Evolutionary conservation across 2,797 vertebrate genomes (phyloP).

Genomic region (Tauraco hartlaubi): DNA sequence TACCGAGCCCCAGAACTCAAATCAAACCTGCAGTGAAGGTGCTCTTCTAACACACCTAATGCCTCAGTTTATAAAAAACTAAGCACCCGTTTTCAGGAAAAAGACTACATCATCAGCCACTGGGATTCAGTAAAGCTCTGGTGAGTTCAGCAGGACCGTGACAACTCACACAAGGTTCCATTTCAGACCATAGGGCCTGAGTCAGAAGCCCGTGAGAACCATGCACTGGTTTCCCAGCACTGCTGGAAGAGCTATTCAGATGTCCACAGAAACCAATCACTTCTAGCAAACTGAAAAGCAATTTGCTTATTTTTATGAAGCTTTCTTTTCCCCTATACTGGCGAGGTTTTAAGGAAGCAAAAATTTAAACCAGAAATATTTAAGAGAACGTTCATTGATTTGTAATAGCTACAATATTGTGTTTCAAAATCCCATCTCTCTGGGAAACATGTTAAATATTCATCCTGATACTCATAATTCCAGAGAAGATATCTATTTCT

Average conservation of each 20-base stretch:
- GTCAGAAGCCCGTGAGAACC: neutral
- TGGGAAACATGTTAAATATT: neutral
- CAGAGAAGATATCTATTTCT: neutral
- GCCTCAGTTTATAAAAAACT: neutral
- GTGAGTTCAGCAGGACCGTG: neutral
- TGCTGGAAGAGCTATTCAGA: neutral
- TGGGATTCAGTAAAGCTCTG: neutral
- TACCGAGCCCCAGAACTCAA: neutral
- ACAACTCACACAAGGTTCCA: neutral
- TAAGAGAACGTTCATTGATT: neutral
- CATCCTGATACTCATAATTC: neutral
- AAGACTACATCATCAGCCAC: neutral
- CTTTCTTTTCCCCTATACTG: neutral
- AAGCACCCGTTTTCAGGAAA: fast-evolving
- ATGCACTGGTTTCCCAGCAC: neutral
- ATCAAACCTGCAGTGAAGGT: neutral
- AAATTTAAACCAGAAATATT: slow-evolving; percentile 4
- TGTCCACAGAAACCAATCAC: neutral
- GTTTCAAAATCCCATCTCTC: neutral
- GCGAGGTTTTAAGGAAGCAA: neutral
- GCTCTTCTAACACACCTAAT: neutral
- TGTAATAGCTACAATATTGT: neutral
- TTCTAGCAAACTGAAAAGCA: neutral
- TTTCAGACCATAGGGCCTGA: fast-evolving
- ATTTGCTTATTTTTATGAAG: neutral